Evolutionary conservation across 35 echinoderm and acorn worm species (phyloP), one percentile per base, ranked within the genome.

Genomic region (Lytechinus variegatus): DNA sequence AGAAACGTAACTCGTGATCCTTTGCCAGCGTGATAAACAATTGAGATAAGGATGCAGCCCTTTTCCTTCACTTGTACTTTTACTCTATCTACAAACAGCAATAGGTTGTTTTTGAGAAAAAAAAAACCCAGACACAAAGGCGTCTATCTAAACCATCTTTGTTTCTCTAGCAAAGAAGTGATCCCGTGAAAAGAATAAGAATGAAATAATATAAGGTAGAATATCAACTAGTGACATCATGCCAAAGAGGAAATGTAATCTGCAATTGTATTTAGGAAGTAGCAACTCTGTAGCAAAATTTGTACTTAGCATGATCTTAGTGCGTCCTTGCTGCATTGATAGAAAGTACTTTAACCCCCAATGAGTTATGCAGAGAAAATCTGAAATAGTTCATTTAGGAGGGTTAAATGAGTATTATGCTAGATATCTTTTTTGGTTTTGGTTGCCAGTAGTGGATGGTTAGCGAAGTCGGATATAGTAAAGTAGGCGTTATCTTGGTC

Each of bases 251-350:
- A 93, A 93, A 93, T 8, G 54, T 93, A 55, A 93, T 93, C 92
- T 93, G 92, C 92, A 57, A 93, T 93, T 93, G 92, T 55, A 93
- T 93, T 93, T 93, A 93, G 92, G 92, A 93, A 93, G 92, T 93
- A 93, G 54, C 52, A 93, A 93, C 92, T 57, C 52, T 55, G 53
- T 54, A 28, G 92, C 92, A 93, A 27, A 54, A 57, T 57, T 53
- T n/a, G 92, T 93, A 57, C 29, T 57, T 27, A 93, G 54, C 54
- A 57, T 53, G 88, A 54, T 93, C 92, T 93, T 93, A 57, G n/a
- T 54, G 54, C 57, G 92, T 93, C 92, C 92, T 93, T 93, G 92
- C 55, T 27, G 28, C 27, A 10, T 13, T 54, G 53, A 53, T 93
- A 56, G 92, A 93, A 93, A 93, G 92, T 93, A 93, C 92, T 93